Conservation (phyloP, 2,797 vertebrate species). For the Taeniopygia guttata region DNA sequence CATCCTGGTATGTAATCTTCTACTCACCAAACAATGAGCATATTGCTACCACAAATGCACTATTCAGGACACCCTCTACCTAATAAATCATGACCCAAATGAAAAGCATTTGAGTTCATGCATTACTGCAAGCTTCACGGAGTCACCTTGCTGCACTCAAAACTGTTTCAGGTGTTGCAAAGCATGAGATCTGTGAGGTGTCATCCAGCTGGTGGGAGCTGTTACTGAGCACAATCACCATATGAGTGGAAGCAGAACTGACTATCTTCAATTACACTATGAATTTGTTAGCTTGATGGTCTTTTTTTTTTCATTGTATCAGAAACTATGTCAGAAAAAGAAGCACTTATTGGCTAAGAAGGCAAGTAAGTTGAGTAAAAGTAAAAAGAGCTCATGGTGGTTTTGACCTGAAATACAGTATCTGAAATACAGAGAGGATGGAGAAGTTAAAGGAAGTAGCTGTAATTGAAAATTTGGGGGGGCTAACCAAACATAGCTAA, state of each 20-base stretch:
- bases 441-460: neutral
- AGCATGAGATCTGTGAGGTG: neutral
- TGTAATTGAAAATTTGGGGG: neutral
- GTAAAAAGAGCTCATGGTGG: neutral
- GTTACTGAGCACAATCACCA: neutral
- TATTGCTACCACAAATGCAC: neutral
- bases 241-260: neutral
- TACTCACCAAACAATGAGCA: neutral
- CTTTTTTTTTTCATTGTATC: neutral
- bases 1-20: neutral
- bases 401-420: neutral
- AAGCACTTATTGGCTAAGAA: neutral
- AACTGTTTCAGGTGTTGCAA: neutral
- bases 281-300: neutral
- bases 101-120: neutral
- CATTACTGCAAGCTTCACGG: neutral
- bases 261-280: neutral
- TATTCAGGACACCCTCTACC: neutral
- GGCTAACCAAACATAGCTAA: neutral
- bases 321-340: neutral
- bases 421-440: neutral
- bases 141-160: neutral
- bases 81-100: neutral
- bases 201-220: neutral
- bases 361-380: neutral